Conservation (phyloP, 2,888 invertebrate species). For the Philaethria dido region DNA sequence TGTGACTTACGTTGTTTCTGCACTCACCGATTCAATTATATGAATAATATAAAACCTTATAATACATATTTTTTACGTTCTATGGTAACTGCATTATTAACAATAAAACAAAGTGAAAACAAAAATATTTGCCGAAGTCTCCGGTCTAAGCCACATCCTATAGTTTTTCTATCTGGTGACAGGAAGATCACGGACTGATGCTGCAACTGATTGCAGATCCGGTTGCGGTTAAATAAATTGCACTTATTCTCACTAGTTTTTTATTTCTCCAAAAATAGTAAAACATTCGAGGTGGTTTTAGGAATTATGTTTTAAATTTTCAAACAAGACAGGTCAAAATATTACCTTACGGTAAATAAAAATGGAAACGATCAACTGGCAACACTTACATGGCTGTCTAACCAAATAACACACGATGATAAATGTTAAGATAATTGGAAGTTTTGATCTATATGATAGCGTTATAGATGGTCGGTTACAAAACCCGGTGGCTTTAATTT, state of each 20-base stretch:
- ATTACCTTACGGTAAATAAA: not conserved
- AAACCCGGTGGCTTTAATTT: constrained; percentile 50
- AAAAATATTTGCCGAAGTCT: constrained; percentile 19
- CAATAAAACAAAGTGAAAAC: constrained; percentile 8
- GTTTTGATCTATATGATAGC: constrained; percentile 64
- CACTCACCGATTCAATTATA: too few species aligned
- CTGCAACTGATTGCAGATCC: constrained; percentile 54
- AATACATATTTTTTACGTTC: not conserved
- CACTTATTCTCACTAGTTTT: constrained; percentile 38
- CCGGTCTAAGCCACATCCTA: constrained; percentile 61
- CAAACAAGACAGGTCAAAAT: not conserved
- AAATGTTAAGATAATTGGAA: constrained; percentile 74
- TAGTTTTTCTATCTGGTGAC: constrained; percentile 56
- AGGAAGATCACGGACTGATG: constrained; percentile 54
- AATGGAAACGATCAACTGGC: constrained; percentile 26
- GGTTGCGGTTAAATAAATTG: constrained; percentile 54
- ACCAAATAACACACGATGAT: constrained; percentile 75
- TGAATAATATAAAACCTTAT: too few species aligned
- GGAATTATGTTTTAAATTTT: too few species aligned
- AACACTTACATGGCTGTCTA: constrained; percentile 63
- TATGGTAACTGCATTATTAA: not conserved
- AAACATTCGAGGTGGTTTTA: not conserved
- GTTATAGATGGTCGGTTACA: constrained; percentile 49
- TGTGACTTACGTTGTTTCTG: too few species aligned
- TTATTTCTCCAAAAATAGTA: not conserved